Percentiles rank a stretch among this genome's conserved stretches.
These are phyloP conservation scores for Tinamus guttatus DNA, from an alignment of 2,113 vertebrate genomes.

Conservation along the genomic window DNA sequence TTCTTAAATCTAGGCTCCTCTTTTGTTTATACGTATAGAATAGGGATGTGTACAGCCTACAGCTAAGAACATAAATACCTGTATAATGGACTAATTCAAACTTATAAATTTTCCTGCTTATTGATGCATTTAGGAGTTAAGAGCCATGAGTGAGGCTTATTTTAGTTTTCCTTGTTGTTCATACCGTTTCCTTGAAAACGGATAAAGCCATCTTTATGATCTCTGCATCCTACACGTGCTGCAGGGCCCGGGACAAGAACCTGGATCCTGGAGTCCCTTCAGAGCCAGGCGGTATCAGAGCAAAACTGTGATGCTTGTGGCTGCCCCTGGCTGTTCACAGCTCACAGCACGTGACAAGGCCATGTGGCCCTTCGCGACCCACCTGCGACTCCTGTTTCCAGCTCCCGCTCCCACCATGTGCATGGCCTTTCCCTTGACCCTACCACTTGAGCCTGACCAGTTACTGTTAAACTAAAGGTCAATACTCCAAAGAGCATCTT, in stretches of 20 bases:
- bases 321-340: background rate
- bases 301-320: background rate
- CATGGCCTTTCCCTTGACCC: background rate
- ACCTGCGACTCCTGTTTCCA: background rate
- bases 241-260: background rate
- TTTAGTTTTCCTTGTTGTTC: background rate
- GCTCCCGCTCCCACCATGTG: fast-evolving
- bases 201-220: background rate
- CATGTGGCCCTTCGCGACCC: background rate
- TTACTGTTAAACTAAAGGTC: background rate
- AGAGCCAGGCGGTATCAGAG: background rate
- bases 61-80: background rate
- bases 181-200: background rate
- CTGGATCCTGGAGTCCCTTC: background rate
- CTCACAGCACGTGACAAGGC: background rate
- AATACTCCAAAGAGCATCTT: background rate
- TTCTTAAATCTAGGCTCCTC: background rate
- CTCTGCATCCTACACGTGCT: background rate
- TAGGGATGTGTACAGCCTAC: background rate
- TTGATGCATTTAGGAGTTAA: background rate
- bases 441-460: background rate
- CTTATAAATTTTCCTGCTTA: background rate
- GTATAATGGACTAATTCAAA: background rate
- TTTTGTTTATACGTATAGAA: background rate
- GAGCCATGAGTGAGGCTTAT: background rate